Base-by-base conservation (phyloP, 2,797 vertebrate species). In the Poeciliopsis paucimaculata region DNA sequence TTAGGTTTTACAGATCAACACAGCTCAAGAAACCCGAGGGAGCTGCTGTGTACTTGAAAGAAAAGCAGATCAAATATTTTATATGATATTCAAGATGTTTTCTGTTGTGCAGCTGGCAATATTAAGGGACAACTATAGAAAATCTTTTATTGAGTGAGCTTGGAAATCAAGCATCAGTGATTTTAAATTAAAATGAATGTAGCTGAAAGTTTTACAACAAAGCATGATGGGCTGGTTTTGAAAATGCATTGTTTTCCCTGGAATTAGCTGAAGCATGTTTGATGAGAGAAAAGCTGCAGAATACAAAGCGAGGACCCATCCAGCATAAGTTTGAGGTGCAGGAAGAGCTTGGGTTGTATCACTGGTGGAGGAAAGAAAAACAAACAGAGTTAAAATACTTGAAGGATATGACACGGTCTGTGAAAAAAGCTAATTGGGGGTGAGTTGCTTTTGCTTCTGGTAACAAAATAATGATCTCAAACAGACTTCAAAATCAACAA, bases 391-490 rank as follows among this genome's bases (percentile, higher is more conserved):
- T 34, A 49, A 72, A 34, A 49, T 10, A 34, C 15, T 23, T 16
- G 8, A 47, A 31, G 45, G 46, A 49, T 34, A 47, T 18, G 31
- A 47, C 15, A 72, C 26, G 12, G 43, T 10, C 15, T 72, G 46
- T 72, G 13, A 28, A 31, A 46, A 72, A 46, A 31, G 15, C 20
- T 18, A 36, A 36, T 62, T n/a, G 45, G 28, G 43, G 2, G 41
- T 20, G 23, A n/a, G 13, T n/a, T 7, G 45, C 43, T 46, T 9
- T 46, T 0, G n/a, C 13, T 46, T 46, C 15, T 47, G 31, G n/a
- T 36, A 28, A 46, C 70, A 31, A 72, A 31, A 72, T 71, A 72
- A 46, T 72, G 43, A 72, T 72, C 60, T 64, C 6, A 62, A 62
- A 64, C 16, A 34, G 16, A 16, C 31, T 64, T 34, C 15, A 36